Percentiles rank a stretch among this genome's conserved stretches.
These are phyloP conservation scores for Eupithecia insigniata DNA, from an alignment of 2,888 invertebrate species.

Conservation along the genomic window DNA sequence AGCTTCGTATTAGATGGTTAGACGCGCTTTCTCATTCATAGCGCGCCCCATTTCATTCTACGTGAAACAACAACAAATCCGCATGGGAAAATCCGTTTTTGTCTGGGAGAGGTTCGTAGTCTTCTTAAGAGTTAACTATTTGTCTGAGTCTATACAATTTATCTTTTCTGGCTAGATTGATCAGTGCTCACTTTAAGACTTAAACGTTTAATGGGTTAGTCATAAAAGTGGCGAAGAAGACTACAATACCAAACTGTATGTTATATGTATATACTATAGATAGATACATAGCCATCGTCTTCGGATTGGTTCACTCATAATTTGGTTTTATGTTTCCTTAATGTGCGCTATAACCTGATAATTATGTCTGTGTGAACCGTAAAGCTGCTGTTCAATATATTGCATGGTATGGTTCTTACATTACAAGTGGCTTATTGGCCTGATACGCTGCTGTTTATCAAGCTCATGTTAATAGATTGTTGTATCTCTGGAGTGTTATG, in stretches of 20 bases:
- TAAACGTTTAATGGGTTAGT: not conserved
- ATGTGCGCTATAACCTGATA: slow-evolving; percentile 13
- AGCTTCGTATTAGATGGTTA: too few species aligned
- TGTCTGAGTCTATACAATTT: not conserved
- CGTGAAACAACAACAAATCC: too few species aligned
- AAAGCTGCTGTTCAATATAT: slow-evolving; percentile 19
- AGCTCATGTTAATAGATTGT: slow-evolving; percentile 3
- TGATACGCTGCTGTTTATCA: slow-evolving; percentile 31
- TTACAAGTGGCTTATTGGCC: slow-evolving; percentile 35
- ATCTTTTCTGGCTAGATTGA: not conserved
- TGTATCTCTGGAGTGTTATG: slow-evolving; percentile 3
- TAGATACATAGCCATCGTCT: slow-evolving; percentile 1
- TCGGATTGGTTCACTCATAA: not conserved
- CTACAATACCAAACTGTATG: not conserved
- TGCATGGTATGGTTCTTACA: slow-evolving; percentile 26
- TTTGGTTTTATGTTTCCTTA: not conserved
- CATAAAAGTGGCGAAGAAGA: not conserved
- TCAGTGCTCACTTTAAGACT: not conserved
- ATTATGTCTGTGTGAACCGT: slow-evolving; percentile 14
- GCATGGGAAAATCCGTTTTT: too few species aligned
- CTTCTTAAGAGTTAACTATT: not conserved
- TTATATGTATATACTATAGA: not conserved
- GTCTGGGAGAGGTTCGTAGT: too few species aligned
- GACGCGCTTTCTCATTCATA: too few species aligned
- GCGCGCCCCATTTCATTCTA: too few species aligned